Evolutionary conservation across 1,140 invertebrate species (phyloP).

Genomic region (Brachystomella parvula): DNA sequence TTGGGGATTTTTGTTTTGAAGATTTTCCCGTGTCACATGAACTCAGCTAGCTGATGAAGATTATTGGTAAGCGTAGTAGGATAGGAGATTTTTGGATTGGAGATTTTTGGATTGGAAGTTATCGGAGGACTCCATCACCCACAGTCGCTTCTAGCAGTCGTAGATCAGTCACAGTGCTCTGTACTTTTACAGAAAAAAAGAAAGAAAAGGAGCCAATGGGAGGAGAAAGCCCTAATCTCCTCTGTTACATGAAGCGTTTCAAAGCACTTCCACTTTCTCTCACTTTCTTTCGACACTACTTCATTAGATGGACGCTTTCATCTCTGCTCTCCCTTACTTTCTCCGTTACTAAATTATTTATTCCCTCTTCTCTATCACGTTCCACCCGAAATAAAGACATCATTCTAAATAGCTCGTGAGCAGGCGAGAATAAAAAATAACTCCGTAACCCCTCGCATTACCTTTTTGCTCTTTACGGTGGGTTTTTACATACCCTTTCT

Average conservation of each 20-base stretch:
- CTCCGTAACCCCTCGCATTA: background rate
- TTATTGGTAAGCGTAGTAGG: no score
- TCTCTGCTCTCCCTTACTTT: background rate
- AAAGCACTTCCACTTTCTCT: background rate
- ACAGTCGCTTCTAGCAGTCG: no score
- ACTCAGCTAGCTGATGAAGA: no score
- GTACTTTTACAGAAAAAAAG: no score
- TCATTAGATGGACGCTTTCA: slow-evolving; percentile 5
- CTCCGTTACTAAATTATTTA: slow-evolving; percentile 3
- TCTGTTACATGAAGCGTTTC: slow-evolving; percentile 1
- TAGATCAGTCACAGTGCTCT: no score
- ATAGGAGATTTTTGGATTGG: no score
- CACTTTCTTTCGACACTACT: background rate
- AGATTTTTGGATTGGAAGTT: no score
- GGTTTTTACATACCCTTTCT: no score
- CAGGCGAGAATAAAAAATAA: background rate
- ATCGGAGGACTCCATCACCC: no score
- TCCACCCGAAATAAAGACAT: background rate
- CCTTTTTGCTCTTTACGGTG: no score
- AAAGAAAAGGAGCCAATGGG: background rate
- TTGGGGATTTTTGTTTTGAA: no score
- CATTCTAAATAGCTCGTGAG: background rate
- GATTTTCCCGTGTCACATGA: no score
- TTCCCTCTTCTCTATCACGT: background rate
- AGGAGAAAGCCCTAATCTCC: background rate